Evolutionary conservation across 2,113 vertebrate species (phyloP).

Genomic region (Dicrurus megarhynchus): DNA sequence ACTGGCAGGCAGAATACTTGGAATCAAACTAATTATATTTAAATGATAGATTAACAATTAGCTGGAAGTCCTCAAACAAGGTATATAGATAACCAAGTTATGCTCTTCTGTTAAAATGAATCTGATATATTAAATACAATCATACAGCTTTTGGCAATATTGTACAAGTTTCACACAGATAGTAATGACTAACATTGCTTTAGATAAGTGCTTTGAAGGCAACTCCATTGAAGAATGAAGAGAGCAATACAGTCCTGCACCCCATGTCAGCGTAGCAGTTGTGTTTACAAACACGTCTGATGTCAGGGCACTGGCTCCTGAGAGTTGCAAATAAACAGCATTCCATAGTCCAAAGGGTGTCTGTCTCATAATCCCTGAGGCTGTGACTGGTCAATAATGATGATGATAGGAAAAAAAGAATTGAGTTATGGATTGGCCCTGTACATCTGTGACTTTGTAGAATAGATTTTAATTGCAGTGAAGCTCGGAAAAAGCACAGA

Average conservation of each 20-base stretch:
- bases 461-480: conserved; percentile 2
- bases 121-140: conserved; percentile 17
- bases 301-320: conserved; percentile 26
- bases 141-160: conserved; percentile 31
- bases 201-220: conserved; percentile 24
- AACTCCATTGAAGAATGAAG: conserved; percentile 15
- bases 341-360: conserved; percentile 36
- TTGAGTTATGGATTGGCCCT: conserved; percentile 29
- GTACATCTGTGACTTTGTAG: not conserved
- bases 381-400: conserved; percentile 19
- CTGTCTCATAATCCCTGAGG: conserved; percentile 50
- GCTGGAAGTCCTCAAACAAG: conserved; percentile 14
- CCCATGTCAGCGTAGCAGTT: not conserved
- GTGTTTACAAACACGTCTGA: conserved; percentile 34
- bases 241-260: not conserved
- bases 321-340: conserved; percentile 12
- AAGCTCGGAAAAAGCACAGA: not conserved
- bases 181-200: conserved; percentile 22
- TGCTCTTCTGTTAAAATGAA: conserved; percentile 18
- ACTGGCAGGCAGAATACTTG: conserved; percentile 9
- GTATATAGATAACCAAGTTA: conserved; percentile 26
- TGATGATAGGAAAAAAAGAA: conserved; percentile 4
- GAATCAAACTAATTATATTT: conserved; percentile 54
- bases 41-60: conserved; percentile 24
- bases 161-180: conserved; percentile 39